Base-by-base conservation (phyloP, 2,113 vertebrate genomes). In the Labeo rohita region DNA sequence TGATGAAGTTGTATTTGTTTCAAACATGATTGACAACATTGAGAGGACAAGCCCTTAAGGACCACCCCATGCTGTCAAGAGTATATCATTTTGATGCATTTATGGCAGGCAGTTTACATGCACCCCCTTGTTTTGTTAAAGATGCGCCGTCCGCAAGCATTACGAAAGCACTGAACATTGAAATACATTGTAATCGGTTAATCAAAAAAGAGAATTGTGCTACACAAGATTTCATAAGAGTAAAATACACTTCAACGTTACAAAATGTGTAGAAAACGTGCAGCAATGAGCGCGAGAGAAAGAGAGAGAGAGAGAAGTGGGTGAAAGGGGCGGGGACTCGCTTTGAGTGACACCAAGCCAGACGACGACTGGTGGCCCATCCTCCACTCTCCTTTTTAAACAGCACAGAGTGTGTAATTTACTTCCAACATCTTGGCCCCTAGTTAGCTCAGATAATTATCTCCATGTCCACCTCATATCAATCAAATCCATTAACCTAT, bases 181-280 rank as follows among this genome's bases (percentile, higher is more conserved):
- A 84, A 75, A 84, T 84, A 59, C 66, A 59, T 84, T 84, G 12
- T 65, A 78, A 75, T 36, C 78, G 54, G 80, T 83, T 50, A 68
- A 47, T 70, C 63, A 50, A 73, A 83, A 66, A 84, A 68, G 82
- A 89, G 76, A 54, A 76, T 63, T 72, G 76, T 85, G 85, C 85
- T 85, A 89, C 78, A 85, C 80, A 23, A 75, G 80, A 80, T 86
- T 77, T 39, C 66, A 80, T 76, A 56, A 84, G 88, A 83, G 75
- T 85, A 39, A 47, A 83, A 85, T 83, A 79, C 15, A 39, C 45
- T 78, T 59, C 9, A 43, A 86, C 80, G 43, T 87, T 87, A 66
- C 74, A 85, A 86, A 87, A 87, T 79, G 50, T 87, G 52, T 89
- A 87, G 61, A 89, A 89, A 89, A 87, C 85, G 59, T 86, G 88